phyloP scores from a whole-genome alignment of 1,140 invertebrate species.

The Argopecten irradians region DNA sequence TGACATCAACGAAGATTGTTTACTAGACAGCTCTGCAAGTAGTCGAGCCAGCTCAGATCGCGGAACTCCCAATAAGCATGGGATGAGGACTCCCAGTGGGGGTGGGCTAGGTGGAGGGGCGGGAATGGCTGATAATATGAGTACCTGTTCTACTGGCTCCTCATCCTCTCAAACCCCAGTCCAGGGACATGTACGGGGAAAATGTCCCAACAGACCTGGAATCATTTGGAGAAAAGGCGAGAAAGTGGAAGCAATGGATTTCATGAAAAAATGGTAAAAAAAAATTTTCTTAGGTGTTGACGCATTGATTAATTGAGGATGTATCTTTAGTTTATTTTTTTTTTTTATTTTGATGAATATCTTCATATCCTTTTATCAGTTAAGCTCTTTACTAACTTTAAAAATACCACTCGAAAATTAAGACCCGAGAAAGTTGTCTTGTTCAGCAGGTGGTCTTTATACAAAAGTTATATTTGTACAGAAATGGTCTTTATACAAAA shows the following conservation, averaged over 20 bases:
- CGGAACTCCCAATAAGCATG: constrained; percentile 23
- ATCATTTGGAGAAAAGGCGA: constrained; percentile 72
- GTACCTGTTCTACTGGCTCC: constrained; percentile 46
- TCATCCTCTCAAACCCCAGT: constrained; percentile 14
- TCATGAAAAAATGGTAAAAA: constrained; percentile 69
- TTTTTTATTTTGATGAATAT: neutral
- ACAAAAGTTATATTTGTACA: too few species aligned
- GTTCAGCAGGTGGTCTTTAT: too few species aligned
- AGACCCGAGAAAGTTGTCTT: too few species aligned
- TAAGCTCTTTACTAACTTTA: neutral
- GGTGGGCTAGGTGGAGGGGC: neutral
- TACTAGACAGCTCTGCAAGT: neutral
- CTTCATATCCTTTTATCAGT: neutral
- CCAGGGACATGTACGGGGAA: constrained; percentile 25
- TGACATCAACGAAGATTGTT: neutral
- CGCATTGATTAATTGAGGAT: neutral
- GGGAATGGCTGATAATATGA: constrained; percentile 27
- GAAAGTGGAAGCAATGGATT: constrained; percentile 75
- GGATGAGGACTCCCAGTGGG: neutral
- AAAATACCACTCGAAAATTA: too few species aligned
- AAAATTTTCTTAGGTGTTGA: neutral
- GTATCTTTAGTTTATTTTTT: neutral
- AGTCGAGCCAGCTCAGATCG: constrained; percentile 3
- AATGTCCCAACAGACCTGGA: constrained; percentile 66
- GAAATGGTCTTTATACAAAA: too few species aligned